Conservation (phyloP, 2,888 invertebrate species). For the Protodeltote pygarga region DNA sequence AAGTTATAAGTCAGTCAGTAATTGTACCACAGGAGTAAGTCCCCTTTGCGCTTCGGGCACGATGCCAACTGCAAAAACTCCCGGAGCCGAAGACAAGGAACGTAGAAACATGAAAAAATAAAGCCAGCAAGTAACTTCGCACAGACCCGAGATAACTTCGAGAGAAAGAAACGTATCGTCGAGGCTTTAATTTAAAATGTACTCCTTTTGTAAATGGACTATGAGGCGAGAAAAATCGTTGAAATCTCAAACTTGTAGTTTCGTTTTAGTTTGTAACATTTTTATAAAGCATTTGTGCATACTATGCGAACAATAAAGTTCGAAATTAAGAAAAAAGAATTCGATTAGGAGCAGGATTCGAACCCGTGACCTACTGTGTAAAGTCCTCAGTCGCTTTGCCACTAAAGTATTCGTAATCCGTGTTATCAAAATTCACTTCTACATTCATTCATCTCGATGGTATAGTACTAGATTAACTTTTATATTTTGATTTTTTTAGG, state of each 20-base stretch:
- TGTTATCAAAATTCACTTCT: no score
- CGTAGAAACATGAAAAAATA: conserved; percentile 41
- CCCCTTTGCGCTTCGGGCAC: conserved; percentile 31
- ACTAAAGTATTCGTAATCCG: no score
- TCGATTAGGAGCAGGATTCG: no score
- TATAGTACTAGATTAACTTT: no score
- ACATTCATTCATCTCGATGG: no score
- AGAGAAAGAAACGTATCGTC: conserved; percentile 41
- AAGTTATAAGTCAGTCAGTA: conserved; percentile 7
- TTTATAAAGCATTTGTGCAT: no score
- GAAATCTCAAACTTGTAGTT: no score
- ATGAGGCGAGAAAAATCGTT: conserved; percentile 9
- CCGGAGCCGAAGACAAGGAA: conserved; percentile 25
- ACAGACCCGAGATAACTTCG: conserved; percentile 26
- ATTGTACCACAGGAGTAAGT: conserved; percentile 19
- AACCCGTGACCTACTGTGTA: no score
- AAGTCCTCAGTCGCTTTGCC: no score
- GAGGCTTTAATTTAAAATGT: conserved; percentile 45
- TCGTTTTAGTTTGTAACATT: not conserved
- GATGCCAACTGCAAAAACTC: conserved; percentile 37
- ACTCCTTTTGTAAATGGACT: conserved; percentile 17
- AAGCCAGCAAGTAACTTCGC: conserved; percentile 24
- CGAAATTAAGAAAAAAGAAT: no score
- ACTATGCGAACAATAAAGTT: no score
- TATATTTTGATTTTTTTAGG: no score